phyloP scores from a whole-genome alignment of 2,113 vertebrate genomes.

The Cephalopholis sonnerati region DNA sequence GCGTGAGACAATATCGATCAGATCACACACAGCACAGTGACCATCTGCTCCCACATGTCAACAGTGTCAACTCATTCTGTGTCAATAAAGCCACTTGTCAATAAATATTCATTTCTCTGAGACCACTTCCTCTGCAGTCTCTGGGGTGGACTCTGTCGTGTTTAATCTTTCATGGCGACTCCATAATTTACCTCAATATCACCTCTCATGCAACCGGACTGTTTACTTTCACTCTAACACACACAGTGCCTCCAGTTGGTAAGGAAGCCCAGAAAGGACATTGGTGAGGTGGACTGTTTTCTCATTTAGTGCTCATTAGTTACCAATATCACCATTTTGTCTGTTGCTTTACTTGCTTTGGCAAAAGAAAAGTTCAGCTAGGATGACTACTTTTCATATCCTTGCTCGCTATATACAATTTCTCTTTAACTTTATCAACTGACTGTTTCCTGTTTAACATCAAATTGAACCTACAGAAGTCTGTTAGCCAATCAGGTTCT shows the following conservation, averaged over 20 bases:
- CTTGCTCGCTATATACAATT: too few species aligned
- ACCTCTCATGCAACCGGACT: slow-evolving; percentile 7
- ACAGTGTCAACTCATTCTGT: slow-evolving; percentile 46
- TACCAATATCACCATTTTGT: too few species aligned
- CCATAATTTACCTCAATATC: slow-evolving; percentile 43
- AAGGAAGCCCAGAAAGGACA: neutral
- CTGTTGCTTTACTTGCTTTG: too few species aligned
- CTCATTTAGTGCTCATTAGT: too few species aligned
- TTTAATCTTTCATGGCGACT: slow-evolving; percentile 47
- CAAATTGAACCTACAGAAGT: too few species aligned
- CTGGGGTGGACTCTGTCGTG: slow-evolving; percentile 9
- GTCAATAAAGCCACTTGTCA: slow-evolving; percentile 57
- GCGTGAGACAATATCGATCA: slow-evolving; percentile 13
- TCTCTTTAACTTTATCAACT: too few species aligned
- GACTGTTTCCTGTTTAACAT: too few species aligned
- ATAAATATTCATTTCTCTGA: slow-evolving; percentile 60
- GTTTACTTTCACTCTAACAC: neutral
- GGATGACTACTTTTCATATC: too few species aligned
- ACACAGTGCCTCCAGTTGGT: neutral
- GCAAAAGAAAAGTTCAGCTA: too few species aligned
- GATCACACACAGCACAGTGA: slow-evolving; percentile 3
- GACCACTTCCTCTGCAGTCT: slow-evolving; percentile 27
- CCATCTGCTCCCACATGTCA: slow-evolving; percentile 42
- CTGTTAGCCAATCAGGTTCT: too few species aligned
- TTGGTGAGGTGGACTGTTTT: neutral